Evolutionary conservation across 2,888 invertebrate genomes (phyloP), one percentile per base, ranked within the genome.

Genomic region (Urechis unicinctus): DNA sequence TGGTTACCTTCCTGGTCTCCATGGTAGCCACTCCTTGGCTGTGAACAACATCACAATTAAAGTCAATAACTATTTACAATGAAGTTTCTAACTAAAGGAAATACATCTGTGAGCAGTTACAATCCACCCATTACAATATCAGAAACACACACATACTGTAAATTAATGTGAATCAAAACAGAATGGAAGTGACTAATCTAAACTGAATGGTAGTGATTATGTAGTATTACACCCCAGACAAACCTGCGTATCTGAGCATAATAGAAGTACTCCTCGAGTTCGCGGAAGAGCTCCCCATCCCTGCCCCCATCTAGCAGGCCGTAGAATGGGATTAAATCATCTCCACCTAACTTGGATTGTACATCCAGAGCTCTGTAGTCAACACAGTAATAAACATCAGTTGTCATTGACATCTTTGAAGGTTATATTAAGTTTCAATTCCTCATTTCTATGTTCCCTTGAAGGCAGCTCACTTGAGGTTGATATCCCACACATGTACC

Each of bases 201-300:
- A 36, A 36, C 9, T 17, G 9, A 36, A 13, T 36, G 9, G 41
- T 36, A 13, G 41, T 17, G 41, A 17, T 13, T 13, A 13, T 36
- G 41, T 9, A 36, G 41, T 36, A 13, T 9, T 36, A 36, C 9
- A 36, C 9, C 9, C 9, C 41, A 36, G 41, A 17, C 41, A 36
- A 17, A 9, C 54, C 53, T 57, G 58, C 64, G 86, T 46, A 88
- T 85, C 79, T 88, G 88, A 63, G 87, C 85, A 72, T 87, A 88
- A 74, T 86, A 87, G 78, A 88, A 88, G 58, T 87, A 79, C 70
- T 88, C 86, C 63, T 86, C 82, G 70, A 89, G 83, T 77, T 88
- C 87, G 56, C 80, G 77, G 71, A 87, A 86, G 52, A 88, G 79
- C 82, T 85, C 85, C 2, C 88, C 88, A 0, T 84, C 82, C 6